Evolutionary conservation across 2,888 invertebrate species (phyloP).

Genomic region (Caenorhabditis macrosperma): DNA sequence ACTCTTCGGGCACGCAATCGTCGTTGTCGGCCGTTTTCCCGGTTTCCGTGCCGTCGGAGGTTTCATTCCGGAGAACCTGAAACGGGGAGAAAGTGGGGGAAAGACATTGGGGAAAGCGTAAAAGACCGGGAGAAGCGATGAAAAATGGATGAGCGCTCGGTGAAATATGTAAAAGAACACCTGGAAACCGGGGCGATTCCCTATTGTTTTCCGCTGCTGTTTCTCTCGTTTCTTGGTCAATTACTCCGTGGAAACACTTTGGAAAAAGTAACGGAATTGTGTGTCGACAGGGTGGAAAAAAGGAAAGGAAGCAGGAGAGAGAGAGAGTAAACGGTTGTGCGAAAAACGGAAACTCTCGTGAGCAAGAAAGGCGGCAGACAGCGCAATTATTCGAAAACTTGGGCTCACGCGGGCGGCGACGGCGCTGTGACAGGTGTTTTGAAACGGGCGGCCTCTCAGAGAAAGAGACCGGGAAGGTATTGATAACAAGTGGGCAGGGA

Average conservation of each 20-base stretch:
- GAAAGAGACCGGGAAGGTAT: not conserved
- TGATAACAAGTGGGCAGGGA: constrained; percentile 30
- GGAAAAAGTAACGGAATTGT: too few relatives aligned
- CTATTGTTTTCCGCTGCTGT: constrained; percentile 23
- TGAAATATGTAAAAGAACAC: constrained; percentile 42
- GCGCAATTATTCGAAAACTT: constrained; percentile 47
- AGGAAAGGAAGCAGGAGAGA: constrained; percentile 1
- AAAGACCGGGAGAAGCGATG: constrained; percentile 9
- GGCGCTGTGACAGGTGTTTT: constrained; percentile 54
- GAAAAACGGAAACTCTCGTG: constrained; percentile 30
- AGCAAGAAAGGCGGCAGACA: not conserved
- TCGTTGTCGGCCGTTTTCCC: constrained; percentile 38
- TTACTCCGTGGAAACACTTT: constrained; percentile 18
- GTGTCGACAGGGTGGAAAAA: not conserved
- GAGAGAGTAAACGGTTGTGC: constrained; percentile 28
- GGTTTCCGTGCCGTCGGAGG: constrained; percentile 52
- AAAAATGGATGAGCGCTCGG: constrained; percentile 28
- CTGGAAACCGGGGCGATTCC: not conserved
- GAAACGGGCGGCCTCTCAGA: constrained; percentile 9
- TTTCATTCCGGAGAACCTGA: constrained; percentile 30
- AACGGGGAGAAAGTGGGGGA: constrained; percentile 14
- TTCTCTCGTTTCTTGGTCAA: constrained; percentile 13
- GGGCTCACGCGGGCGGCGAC: constrained; percentile 7
- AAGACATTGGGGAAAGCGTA: not conserved
- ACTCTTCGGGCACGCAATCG: constrained; percentile 46